Base-by-base conservation (phyloP, 2,797 vertebrate genomes). In the Gila robusta region DNA sequence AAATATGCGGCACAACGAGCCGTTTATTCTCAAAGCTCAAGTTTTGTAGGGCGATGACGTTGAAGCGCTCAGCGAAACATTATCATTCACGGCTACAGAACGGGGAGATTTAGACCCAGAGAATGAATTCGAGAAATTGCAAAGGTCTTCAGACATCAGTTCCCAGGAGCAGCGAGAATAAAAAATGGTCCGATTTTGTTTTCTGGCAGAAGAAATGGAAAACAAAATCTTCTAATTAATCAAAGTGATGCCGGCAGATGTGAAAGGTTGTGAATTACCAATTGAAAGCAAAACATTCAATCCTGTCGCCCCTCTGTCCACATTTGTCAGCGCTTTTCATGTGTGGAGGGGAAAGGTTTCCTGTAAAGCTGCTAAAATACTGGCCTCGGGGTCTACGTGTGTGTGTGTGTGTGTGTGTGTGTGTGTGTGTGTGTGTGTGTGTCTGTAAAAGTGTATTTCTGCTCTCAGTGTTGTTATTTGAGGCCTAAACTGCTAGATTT, bases 221-320 rank as follows among this genome's bases (percentile, higher is more conserved):
- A 94, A 92, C 90, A 91, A 92, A 87, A 91, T 79, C 62, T 87
- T 86, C 78, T 88, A 90, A 90, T 93, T 88, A 91, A 90, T 85
- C 70, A 74, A 89, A 79, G 83, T 89, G 86, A 84, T 83, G 83
- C 85, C 82, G 64, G 89, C 90, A 86, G 83, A 83, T 89, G 88
- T 92, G 89, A 88, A 89, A 89, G 77, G 86, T 81, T 70, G 90
- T 87, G 87, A 91, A 93, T 89, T 89, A 92, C 87, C 90, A 88
- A 92, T 92, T 92, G 89, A 91, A 87, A 81, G 85, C 82, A 72
- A 87, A 90, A 73, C 39, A 47, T 44, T 83, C 74, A 69, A 32
- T 35, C 41, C 59, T 86, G 84, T 88, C 59, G 67, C 74, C 70
- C 41, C 74, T 54, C 35, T 39, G 66, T 87, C 56, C 86, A 74